Percentiles rank a stretch among this genome's conserved stretches.
Evolutionary conservation across 2,113 vertebrate species (phyloP).

Genomic region (Camelus bactrianus): DNA sequence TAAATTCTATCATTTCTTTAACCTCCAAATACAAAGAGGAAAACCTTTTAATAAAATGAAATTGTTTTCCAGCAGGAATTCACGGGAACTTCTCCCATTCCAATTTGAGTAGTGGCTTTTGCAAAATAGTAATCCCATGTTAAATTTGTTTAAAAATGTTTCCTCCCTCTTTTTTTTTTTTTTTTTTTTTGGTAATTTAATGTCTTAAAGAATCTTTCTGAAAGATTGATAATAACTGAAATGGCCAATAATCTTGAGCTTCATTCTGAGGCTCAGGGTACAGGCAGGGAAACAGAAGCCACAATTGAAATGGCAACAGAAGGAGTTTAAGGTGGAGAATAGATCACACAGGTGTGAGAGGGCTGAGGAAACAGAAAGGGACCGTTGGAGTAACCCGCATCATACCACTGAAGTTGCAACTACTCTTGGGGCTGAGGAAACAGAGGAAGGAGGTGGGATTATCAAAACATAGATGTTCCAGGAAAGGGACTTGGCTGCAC

Average conservation of each 20-base stretch:
- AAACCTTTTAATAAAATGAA: conserved; percentile 69
- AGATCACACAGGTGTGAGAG: neutral
- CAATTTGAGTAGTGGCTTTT: neutral
- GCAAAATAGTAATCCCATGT: neutral
- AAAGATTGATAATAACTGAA: neutral
- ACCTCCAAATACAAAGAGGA: conserved; percentile 41
- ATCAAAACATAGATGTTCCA: neutral
- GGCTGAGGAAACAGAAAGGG: neutral
- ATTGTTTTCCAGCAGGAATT: conserved; percentile 46
- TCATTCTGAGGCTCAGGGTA: neutral
- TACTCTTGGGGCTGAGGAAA: neutral
- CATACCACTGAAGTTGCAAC: neutral
- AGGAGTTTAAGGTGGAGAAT: neutral
- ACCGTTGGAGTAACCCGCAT: neutral
- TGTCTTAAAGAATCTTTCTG: neutral
- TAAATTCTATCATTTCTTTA: conserved; percentile 60
- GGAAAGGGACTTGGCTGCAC: no score
- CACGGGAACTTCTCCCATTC: neutral
- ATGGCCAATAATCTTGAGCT: neutral
- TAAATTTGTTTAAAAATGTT: neutral
- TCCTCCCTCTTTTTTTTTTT: neutral
- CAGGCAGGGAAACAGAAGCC: neutral
- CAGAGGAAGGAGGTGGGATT: neutral
- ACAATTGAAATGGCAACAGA: neutral
- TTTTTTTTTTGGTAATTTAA: no score